A percentile compares a stretch with the other conserved stretches of the same genome.
Conservation (phyloP, 2,113 vertebrate genomes). For the Microtus montanus region DNA sequence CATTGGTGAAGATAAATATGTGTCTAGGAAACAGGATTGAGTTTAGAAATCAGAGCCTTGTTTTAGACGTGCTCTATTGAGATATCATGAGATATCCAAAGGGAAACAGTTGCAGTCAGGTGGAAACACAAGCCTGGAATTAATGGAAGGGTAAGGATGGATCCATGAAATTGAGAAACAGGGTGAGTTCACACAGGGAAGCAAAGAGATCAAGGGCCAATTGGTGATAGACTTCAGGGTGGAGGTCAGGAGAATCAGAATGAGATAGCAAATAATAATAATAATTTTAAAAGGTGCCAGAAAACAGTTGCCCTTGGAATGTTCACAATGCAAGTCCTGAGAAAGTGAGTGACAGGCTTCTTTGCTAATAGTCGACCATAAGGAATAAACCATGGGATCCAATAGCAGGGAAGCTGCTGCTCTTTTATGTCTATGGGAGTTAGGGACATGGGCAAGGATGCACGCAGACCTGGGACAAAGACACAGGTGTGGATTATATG, state of each 20-base stretch:
- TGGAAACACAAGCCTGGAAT: not conserved
- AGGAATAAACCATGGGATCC: not conserved
- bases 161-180: not conserved
- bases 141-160: not conserved
- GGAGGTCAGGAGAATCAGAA: not conserved
- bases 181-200: not conserved
- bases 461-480: not conserved
- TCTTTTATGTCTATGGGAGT: accelerated
- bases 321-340: not conserved
- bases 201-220: not conserved
- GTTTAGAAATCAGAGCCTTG: not conserved
- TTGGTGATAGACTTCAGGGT: not conserved
- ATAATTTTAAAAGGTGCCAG: not conserved
- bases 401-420: not conserved
- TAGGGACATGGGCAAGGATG: not conserved
- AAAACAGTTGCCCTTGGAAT: not conserved
- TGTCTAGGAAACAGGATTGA: not conserved
- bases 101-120: not conserved
- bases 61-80: not conserved
- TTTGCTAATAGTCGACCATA: not conserved
- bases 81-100: not conserved
- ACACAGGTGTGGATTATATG: not conserved
- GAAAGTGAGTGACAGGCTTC: not conserved
- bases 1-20: not conserved
- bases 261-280: not conserved